Evolutionary conservation across 2,888 invertebrate species (phyloP).

Genomic region (Scaptomyza tumidula): DNA sequence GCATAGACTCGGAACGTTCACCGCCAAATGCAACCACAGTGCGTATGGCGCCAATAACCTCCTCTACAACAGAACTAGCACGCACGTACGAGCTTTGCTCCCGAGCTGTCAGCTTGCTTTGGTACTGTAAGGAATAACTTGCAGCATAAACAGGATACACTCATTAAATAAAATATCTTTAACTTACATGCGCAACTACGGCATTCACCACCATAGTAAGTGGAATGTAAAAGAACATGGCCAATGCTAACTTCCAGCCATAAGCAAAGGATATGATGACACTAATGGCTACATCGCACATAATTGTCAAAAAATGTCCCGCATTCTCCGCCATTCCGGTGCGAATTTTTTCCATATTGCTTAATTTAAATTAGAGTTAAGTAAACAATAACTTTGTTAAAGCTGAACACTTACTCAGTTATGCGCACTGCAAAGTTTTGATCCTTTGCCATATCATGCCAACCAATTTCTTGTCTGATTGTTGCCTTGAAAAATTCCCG

Average conservation of each 20-base stretch:
- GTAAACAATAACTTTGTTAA: not conserved
- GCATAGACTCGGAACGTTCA: constrained; percentile 88
- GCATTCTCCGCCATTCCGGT: constrained; percentile 94
- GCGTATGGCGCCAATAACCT: constrained; percentile 89
- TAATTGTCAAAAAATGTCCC: constrained; percentile 89
- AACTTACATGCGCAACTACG: constrained; percentile 88
- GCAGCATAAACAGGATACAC: not conserved
- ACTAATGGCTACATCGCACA: constrained; percentile 84
- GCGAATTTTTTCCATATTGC: constrained; percentile 91
- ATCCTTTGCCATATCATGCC: constrained; percentile 89
- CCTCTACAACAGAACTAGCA: constrained; percentile 91
- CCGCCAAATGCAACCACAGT: constrained; percentile 92
- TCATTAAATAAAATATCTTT: too few species aligned
- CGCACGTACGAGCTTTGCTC: constrained; percentile 90
- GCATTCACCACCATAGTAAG: constrained; percentile 89
- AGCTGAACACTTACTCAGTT: constrained; percentile 86
- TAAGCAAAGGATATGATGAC: constrained; percentile 88
- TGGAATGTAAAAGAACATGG: constrained; percentile 91
- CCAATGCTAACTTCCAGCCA: constrained; percentile 93
- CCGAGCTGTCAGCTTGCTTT: constrained; percentile 87
- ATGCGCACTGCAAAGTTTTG: constrained; percentile 90
- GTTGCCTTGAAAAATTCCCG: constrained; percentile 87
- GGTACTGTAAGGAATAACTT: constrained; percentile 84
- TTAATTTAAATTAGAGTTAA: constrained; percentile 73
- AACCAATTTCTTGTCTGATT: constrained; percentile 89